Conservation (phyloP, 2,888 invertebrate species). For the Drosophila acutilabella region DNA sequence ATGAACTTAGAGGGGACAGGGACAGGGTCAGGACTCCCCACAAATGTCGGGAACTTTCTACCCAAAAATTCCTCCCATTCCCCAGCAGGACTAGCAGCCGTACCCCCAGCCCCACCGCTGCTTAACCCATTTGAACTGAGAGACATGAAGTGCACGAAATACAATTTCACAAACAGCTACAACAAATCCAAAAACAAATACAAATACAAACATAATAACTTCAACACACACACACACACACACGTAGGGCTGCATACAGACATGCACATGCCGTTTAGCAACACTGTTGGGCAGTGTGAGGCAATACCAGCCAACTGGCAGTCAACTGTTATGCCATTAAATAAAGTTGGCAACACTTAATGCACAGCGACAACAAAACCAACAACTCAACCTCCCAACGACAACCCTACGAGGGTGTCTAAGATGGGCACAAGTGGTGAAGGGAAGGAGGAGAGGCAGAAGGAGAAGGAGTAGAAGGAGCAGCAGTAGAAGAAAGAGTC, state of each 20-base stretch:
- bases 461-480: too few relatives aligned
- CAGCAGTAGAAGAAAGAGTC: neutral
- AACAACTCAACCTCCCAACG: slow-evolving; percentile 39
- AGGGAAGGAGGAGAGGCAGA: too few relatives aligned
- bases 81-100: too few relatives aligned
- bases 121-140: slow-evolving; percentile 41
- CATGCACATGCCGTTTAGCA: slow-evolving; percentile 58
- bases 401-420: slow-evolving; percentile 4
- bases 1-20: slow-evolving; percentile 60
- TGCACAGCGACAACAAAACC: slow-evolving; percentile 75
- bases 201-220: slow-evolving; percentile 24
- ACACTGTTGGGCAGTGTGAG: slow-evolving; percentile 54
- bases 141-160: slow-evolving; percentile 55
- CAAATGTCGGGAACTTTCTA: slow-evolving; percentile 36
- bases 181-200: slow-evolving; percentile 44
- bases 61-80: too few relatives aligned
- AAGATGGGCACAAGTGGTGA: neutral
- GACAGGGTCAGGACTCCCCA: slow-evolving; percentile 56
- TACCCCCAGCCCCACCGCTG: neutral
- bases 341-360: slow-evolving; percentile 84
- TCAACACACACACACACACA: slow-evolving; percentile 9
- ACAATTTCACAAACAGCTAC: slow-evolving; percentile 65
- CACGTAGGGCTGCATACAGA: slow-evolving; percentile 23
- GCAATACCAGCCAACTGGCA: slow-evolving; percentile 68
- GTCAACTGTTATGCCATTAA: slow-evolving; percentile 83